Evolutionary conservation across 2,888 invertebrate genomes (phyloP).

Genomic region (Bibio marci): DNA sequence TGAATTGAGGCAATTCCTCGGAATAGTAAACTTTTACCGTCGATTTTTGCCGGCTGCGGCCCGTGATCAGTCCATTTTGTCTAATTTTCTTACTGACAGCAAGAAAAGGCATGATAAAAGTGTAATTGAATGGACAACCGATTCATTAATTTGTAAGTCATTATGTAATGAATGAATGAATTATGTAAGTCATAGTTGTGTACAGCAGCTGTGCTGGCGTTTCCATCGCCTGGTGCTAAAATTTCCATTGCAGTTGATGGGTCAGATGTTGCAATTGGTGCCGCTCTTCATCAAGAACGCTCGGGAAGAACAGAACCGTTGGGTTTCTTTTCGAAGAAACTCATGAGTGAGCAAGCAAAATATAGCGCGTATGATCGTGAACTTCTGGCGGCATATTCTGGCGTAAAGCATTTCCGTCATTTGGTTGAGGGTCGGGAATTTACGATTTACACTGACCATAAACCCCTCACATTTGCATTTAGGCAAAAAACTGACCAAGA

Average conservation of each 20-base stretch:
- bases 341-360: conserved; percentile 17
- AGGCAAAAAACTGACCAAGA: conserved; percentile 12
- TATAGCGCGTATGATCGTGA: conserved; percentile 24
- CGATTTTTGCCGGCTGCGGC: no score
- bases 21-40: no score
- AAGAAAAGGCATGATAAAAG: background rate
- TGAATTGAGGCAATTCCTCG: no score
- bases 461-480: conserved; percentile 17
- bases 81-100: background rate
- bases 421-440: conserved; percentile 11
- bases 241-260: conserved; percentile 13
- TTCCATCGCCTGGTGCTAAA: conserved; percentile 9
- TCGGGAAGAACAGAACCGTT: conserved; percentile 18
- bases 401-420: conserved; percentile 16
- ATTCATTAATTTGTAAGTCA: background rate
- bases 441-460: conserved; percentile 12
- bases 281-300: conserved; percentile 20
- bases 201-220: background rate
- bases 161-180: no score
- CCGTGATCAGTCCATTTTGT: no score
- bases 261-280: conserved; percentile 21
- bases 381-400: conserved; percentile 21
- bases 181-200: background rate
- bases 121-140: background rate
- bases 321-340: conserved; percentile 21